Evolutionary conservation across 2,797 vertebrate genomes (phyloP).

Genomic region (Melanotaenia boesemani): DNA sequence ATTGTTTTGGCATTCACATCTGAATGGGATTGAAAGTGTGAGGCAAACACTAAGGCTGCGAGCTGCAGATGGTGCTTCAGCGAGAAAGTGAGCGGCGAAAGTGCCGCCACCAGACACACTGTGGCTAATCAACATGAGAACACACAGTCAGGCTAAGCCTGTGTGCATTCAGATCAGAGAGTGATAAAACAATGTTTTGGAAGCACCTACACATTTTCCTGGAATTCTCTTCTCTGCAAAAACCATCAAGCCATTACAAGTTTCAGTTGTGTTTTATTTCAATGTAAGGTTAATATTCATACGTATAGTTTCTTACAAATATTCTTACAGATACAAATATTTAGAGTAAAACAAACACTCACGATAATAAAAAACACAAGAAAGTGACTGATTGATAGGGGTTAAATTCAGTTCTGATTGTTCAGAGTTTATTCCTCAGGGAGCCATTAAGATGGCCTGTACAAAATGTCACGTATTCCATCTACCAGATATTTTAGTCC

Average conservation of each 20-base stretch:
- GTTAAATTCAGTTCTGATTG: background rate
- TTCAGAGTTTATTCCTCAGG: background rate
- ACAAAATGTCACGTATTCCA: too few species aligned
- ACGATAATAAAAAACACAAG: background rate
- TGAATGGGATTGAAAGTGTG: slow-evolving; percentile 69
- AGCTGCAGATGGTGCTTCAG: slow-evolving; percentile 65
- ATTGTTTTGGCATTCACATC: slow-evolving; percentile 76
- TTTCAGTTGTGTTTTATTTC: slow-evolving; percentile 36
- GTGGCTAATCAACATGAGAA: slow-evolving; percentile 62
- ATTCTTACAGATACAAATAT: background rate
- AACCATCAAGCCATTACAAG: background rate
- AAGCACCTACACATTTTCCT: slow-evolving; percentile 56
- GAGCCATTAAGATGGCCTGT: background rate
- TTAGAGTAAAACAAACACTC: too few species aligned
- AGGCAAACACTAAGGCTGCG: slow-evolving; percentile 56
- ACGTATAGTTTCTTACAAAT: background rate
- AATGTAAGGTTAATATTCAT: background rate
- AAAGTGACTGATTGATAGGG: background rate
- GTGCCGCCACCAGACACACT: slow-evolving; percentile 45
- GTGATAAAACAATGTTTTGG: slow-evolving; percentile 57
- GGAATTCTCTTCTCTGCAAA: slow-evolving; percentile 22
- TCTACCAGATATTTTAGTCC: background rate
- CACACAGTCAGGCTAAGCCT: slow-evolving; percentile 33
- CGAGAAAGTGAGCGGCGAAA: slow-evolving; percentile 41
- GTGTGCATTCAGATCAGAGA: slow-evolving; percentile 38